A percentile compares a stretch with the other conserved stretches of the same genome.
phyloP scores from a whole-genome alignment of 2,113 vertebrate genomes.

The Mormyrus iriodes region DNA sequence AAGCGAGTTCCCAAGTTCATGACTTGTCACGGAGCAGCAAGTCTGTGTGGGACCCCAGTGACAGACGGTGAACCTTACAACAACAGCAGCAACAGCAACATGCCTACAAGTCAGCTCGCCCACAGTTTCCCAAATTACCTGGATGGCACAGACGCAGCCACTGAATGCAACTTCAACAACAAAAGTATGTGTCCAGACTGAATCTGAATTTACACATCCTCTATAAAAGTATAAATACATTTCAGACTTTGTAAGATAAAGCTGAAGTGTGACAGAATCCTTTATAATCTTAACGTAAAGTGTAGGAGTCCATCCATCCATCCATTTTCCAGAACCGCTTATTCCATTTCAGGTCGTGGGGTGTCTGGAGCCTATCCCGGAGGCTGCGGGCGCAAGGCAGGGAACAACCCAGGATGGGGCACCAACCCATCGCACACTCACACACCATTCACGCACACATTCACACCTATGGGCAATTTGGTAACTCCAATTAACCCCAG shows the following conservation, averaged over 20 bases:
- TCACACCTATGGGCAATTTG: no score
- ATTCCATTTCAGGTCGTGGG: no score
- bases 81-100: neutral
- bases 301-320: no score
- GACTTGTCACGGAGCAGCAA: neutral
- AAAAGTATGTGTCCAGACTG: slow-evolving; percentile 14
- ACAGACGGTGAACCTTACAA: neutral
- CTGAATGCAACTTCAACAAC: slow-evolving; percentile 20
- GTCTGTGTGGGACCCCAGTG: neutral
- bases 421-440: no score
- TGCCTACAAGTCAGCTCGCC: neutral
- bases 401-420: no score
- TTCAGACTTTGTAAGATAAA: neutral
- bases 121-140: neutral
- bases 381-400: no score
- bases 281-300: neutral
- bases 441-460: no score
- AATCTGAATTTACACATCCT: slow-evolving; percentile 1
- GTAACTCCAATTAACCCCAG: no score
- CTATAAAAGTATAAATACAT: neutral
- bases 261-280: neutral
- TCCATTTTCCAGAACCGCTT: no score
- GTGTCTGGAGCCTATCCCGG: no score
- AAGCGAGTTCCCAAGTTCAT: neutral
- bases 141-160: neutral